Evolutionary conservation across 2,888 invertebrate genomes (phyloP).

Genomic region (Drosophila gaucha): DNA sequence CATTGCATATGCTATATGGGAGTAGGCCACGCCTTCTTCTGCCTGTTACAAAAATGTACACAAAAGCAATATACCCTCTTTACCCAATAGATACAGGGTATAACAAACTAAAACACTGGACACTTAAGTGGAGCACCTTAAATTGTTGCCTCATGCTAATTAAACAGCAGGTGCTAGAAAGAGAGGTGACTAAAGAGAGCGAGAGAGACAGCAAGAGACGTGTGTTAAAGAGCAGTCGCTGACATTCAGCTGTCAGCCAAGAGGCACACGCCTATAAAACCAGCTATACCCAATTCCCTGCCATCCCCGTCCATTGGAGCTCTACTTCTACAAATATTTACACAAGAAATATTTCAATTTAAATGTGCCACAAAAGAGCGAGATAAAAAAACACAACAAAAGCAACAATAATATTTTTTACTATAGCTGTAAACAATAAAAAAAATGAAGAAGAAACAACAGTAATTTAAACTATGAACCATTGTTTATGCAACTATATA

Average conservation of each 20-base stretch:
- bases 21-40: no score
- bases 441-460: conserved; percentile 4
- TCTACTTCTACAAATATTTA: conserved; percentile 40
- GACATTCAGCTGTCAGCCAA: conserved; percentile 47
- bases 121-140: conserved; percentile 54
- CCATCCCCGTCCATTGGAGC: neutral
- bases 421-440: conserved; percentile 27
- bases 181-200: conserved; percentile 4
- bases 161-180: conserved; percentile 42
- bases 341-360: conserved; percentile 59
- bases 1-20: no score
- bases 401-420: conserved; percentile 18
- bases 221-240: conserved; percentile 21
- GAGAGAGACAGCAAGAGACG: conserved; percentile 6
- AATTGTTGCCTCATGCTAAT: conserved; percentile 51
- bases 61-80: neutral
- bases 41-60: neutral
- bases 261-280: conserved; percentile 31
- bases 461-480: conserved; percentile 23
- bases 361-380: conserved; percentile 27
- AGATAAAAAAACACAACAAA: conserved; percentile 6
- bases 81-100: neutral
- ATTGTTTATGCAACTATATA: conserved; percentile 18
- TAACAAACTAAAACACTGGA: conserved; percentile 3
- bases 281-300: neutral